Evolutionary conservation across 2,113 vertebrate species (phyloP).

Genomic region (Oreochromis aureus): DNA sequence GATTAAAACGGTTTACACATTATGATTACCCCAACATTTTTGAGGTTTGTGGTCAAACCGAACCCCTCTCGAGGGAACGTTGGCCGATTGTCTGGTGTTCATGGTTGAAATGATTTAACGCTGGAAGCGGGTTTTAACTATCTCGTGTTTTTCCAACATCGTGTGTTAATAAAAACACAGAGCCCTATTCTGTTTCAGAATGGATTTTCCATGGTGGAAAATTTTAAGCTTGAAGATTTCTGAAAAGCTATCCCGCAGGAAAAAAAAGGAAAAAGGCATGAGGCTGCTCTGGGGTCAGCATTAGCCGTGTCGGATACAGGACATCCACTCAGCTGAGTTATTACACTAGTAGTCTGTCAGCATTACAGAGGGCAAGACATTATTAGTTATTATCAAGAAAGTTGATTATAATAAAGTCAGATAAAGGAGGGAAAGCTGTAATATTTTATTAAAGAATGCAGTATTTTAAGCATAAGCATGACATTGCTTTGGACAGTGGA

Average conservation of each 20-base stretch:
- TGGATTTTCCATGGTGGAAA: conserved; percentile 1
- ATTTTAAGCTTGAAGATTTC: not conserved
- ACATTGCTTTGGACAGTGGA: not conserved
- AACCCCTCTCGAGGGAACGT: not conserved
- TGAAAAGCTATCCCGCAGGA: not conserved
- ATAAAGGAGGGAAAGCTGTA: not conserved
- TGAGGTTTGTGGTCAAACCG: conserved; percentile 34
- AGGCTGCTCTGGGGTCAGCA: not conserved
- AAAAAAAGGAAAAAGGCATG: not conserved
- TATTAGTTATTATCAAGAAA: not conserved
- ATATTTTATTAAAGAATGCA: not conserved
- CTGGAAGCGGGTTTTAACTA: not conserved
- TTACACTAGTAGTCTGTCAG: not conserved
- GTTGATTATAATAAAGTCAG: not conserved
- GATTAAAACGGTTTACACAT: conserved; percentile 33
- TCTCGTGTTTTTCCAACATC: conserved; percentile 15
- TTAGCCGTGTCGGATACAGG: not conserved
- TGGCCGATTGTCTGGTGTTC: conserved; percentile 12
- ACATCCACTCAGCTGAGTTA: not conserved
- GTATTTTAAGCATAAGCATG: not conserved
- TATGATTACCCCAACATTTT: conserved; percentile 23
- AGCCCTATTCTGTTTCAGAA: not conserved
- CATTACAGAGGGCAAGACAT: not conserved
- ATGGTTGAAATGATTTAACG: conserved; percentile 20
- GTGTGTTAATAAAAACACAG: conserved; percentile 10